These are phyloP conservation scores for Galago senegalensis DNA, from an alignment of 2,797 vertebrate species.

Conservation along the genomic window DNA sequence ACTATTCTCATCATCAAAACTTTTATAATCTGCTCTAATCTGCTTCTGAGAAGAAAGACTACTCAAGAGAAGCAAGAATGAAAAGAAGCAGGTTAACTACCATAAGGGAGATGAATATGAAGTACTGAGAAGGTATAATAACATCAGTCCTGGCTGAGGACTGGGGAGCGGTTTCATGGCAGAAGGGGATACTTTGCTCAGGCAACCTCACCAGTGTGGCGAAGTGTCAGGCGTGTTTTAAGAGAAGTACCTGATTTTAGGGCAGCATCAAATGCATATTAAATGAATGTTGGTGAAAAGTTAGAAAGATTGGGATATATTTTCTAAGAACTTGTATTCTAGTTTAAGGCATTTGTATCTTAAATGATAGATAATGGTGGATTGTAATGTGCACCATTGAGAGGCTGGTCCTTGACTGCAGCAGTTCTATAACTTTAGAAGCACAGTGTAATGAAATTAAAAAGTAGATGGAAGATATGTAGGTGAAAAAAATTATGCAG, in stretches of 20 bases:
- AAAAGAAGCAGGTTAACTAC: background rate
- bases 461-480: background rate
- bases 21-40: background rate
- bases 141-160: background rate
- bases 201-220: background rate
- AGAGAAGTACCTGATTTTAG: slow-evolving; percentile 20
- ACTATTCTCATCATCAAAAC: background rate
- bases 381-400: rapidly evolving
- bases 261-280: background rate
- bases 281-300: background rate
- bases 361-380: background rate
- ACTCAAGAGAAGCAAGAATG: background rate
- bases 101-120: background rate
- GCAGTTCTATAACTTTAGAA: background rate
- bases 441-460: slow-evolving; percentile 29
- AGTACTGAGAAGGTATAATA: background rate
- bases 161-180: background rate
- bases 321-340: background rate
- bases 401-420: background rate
- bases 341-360: background rate
- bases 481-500: background rate
- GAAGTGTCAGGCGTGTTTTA: background rate
- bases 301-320: background rate
- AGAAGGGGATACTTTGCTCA: background rate
- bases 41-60: background rate